Base-by-base conservation (phyloP, 2,888 invertebrate genomes). In the Agapostemon virescens region DNA sequence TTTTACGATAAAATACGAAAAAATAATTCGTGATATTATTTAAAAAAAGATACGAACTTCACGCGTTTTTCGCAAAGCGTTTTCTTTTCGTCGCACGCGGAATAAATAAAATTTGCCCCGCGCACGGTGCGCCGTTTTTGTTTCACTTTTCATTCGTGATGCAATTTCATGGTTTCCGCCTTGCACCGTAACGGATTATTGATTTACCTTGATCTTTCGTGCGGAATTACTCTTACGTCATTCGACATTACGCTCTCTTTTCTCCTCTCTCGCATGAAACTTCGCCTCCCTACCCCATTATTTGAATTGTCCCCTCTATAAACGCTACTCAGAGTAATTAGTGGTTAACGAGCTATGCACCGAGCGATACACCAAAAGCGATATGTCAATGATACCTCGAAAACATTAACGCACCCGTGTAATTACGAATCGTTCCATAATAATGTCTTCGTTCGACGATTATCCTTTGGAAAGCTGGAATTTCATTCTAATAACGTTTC, bases 271-370 rank as follows among this genome's bases (percentile, higher is more conserved):
- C 40, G 36, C 36, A 23, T 20, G 38, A 40, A 61, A 33, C 20
- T n/a, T 17, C 15, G 36, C n/a, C 13, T 63, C 36, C 36, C 63
- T 42, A n/a, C 33, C 33, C 9, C 15, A n/a, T 36, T 58, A 17
- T 26, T 20, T 11, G 42, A 26, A 20, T 36, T 55, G 17, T 23
- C 42, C 36, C 58, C 42, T 61, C 23, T 26, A n/a, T 36, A 5
- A 13, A 30, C 15, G 61, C n/a, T 42, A 55, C 33, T 66, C 66
- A 1, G 15, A 45, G 45, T 52, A 61, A 77, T 77, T 77, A 73
- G 58, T 36, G 76, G 36, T 67, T 40, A 40, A 26, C 38, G 40
- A n/a, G 55, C 20, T 58, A n/a, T 40, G 26, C 30, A 13, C n/a
- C 11, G n/a, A n/a, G 13, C 63, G 63, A 36, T 63, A 36, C n/a